Evolutionary conservation across 2,113 vertebrate species (phyloP), one percentile per base, ranked within the genome.

Genomic region (Mixornis gularis): DNA sequence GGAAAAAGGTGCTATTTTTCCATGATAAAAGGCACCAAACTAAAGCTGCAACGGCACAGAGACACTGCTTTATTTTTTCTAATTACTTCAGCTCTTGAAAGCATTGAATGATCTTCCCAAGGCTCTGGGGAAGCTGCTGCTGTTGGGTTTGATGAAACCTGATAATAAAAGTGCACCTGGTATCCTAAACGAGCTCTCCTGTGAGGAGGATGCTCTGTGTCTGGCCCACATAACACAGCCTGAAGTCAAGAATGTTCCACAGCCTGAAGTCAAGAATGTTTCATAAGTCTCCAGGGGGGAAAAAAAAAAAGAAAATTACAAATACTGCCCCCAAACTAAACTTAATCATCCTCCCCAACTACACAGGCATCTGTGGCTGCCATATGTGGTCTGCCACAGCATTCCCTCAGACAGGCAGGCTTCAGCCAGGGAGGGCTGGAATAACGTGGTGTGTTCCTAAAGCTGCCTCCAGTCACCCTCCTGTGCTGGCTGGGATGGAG

Each of bases 361-460:
- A 9, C 89, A 64, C 27, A 34, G 51, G 91, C 93, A 92, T 89
- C 93, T 92, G 94, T 90, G 91, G 68, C 76, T 64, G 36, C 93
- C 94, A 60, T 87, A 64, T 79, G 93, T 64, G 95, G 89, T 91
- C 91, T 89, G 66, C 69, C 91, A 70, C 89, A n/a, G 29, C 5
- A 4, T 48, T 48, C 56, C 79, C 65, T 65, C 89, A 86, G 32
- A 63, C 40, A 10, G 1, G 36, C 76, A 64, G 60, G 1, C 51
- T 64, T 7, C 72, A 92, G 95, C 72, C 83, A 92, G 79, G 17
- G 71, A 68, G 69, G 2, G 59, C 79, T 72, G 79, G n/a, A 51
- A 76, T 29, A 26, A 48, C 0, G 4, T 3, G 58, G 21, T 11
- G 34, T 1, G 2, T 34, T 77, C 41, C 40, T 12, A 14, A 46